Percentiles rank a stretch among this genome's conserved stretches.
These are phyloP conservation scores for Agapetus fuscipes DNA, from an alignment of 2,888 invertebrate genomes.

Conservation along the genomic window DNA sequence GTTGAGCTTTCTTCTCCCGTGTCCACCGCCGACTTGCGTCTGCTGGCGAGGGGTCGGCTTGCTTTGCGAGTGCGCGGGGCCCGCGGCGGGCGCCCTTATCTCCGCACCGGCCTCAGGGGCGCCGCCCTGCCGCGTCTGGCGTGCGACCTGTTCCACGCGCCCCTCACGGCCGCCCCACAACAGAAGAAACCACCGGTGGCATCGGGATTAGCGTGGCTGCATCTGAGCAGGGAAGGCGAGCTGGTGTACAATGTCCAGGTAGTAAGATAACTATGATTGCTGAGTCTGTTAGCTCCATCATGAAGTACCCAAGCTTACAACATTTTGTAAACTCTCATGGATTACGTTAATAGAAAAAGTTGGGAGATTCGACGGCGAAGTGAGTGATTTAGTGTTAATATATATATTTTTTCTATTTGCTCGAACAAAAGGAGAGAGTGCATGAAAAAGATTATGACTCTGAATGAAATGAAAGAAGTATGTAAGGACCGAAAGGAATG, in stretches of 20 bases:
- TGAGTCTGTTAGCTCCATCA: no score
- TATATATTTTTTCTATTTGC: no score
- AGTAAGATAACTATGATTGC: no score
- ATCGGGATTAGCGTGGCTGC: slow-evolving; percentile 67
- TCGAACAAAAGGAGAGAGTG: no score
- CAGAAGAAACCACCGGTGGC: slow-evolving; percentile 39
- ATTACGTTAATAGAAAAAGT: no score
- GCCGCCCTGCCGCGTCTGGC: slow-evolving; percentile 62
- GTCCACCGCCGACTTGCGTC: slow-evolving; percentile 62
- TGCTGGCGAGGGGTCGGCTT: slow-evolving; percentile 67
- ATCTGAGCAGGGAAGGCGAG: slow-evolving; percentile 67
- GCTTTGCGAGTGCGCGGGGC: slow-evolving; percentile 46
- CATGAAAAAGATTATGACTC: no score
- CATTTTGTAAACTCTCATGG: no score
- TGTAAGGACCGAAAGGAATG: no score
- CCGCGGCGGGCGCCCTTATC: slow-evolving; percentile 30
- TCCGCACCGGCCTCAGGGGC: slow-evolving; percentile 58
- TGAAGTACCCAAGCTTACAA: no score
- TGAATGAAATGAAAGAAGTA: no score
- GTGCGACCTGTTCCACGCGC: slow-evolving; percentile 72
- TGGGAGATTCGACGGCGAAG: no score
- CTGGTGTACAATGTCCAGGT: slow-evolving; percentile 66
- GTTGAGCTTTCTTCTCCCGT: slow-evolving; percentile 73
- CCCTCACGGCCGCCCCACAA: slow-evolving; percentile 47
- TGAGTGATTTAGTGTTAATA: slow-evolving; percentile 24